phyloP scores from a whole-genome alignment of 2,888 invertebrate genomes.

The Hypomecis punctinalis region DNA sequence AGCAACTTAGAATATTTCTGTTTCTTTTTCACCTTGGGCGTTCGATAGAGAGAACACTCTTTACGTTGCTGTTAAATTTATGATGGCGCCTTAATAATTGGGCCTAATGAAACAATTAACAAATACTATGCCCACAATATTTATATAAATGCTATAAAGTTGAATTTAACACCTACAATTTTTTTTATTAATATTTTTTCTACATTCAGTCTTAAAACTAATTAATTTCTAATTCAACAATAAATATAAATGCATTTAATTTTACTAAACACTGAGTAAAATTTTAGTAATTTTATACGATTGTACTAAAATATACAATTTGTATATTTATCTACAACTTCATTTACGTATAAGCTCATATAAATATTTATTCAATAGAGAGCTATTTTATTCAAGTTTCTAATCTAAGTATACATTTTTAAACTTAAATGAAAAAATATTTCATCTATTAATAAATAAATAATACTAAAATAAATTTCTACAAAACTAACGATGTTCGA shows the following conservation, averaged over 20 bases:
- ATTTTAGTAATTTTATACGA: slow-evolving; percentile 55
- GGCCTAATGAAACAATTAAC: not conserved
- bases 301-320: slow-evolving; percentile 52
- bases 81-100: too few relatives aligned
- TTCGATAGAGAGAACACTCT: too few relatives aligned
- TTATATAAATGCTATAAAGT: too few relatives aligned
- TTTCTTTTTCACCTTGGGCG: too few relatives aligned
- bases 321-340: slow-evolving; percentile 44
- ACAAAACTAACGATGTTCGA: too few relatives aligned
- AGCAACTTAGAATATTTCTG: too few relatives aligned
- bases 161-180: too few relatives aligned
- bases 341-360: slow-evolving; percentile 29
- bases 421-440: not conserved
- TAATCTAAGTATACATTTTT: not conserved
- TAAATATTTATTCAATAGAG: slow-evolving; percentile 35
- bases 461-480: too few relatives aligned
- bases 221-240: slow-evolving; percentile 57
- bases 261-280: slow-evolving; percentile 22
- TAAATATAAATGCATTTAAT: slow-evolving; percentile 72
- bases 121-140: not conserved
- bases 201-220: slow-evolving; percentile 65
- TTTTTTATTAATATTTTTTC: slow-evolving; percentile 44
- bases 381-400: slow-evolving; percentile 27
- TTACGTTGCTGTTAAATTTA: too few relatives aligned
- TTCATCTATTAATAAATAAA: too few relatives aligned